phyloP scores from a whole-genome alignment of 2,797 vertebrate genomes.

The Tadarida brasiliensis region DNA sequence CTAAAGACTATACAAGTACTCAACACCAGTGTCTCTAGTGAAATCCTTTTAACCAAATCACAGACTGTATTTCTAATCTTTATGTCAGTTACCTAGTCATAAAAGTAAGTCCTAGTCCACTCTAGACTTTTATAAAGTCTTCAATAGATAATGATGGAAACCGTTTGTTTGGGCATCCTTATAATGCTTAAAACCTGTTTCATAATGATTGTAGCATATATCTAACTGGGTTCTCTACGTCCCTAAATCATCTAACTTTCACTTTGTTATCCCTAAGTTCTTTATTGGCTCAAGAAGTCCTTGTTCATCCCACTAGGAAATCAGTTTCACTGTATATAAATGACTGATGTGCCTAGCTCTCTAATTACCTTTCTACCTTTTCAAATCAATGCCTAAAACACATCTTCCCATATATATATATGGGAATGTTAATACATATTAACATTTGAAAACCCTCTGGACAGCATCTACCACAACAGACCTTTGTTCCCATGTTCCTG shows the following conservation, averaged over 20 bases:
- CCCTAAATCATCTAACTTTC: not conserved
- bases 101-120: conserved; percentile 22
- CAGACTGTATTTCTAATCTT: conserved; percentile 53
- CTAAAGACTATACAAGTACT: conserved; percentile 1
- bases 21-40: not conserved
- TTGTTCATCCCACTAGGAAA: not conserved
- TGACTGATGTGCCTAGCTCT: not conserved
- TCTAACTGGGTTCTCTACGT: not conserved
- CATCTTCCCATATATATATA: not conserved
- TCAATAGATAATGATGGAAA: conserved; percentile 53
- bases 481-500: not conserved
- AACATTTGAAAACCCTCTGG: not conserved
- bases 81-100: not conserved
- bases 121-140: conserved; percentile 32
- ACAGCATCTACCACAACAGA: not conserved
- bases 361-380: conserved; percentile 17
- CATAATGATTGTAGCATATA: conserved; percentile 27
- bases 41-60: conserved; percentile 47
- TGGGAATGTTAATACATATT: not conserved
- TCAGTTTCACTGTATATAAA: not conserved
- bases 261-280: not conserved
- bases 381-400: conserved; percentile 27
- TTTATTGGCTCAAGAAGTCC: not conserved
- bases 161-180: conserved; percentile 22
- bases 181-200: conserved; percentile 37